Base-by-base conservation (phyloP, 2,888 invertebrate genomes). In the Andrena hattorfiana region DNA sequence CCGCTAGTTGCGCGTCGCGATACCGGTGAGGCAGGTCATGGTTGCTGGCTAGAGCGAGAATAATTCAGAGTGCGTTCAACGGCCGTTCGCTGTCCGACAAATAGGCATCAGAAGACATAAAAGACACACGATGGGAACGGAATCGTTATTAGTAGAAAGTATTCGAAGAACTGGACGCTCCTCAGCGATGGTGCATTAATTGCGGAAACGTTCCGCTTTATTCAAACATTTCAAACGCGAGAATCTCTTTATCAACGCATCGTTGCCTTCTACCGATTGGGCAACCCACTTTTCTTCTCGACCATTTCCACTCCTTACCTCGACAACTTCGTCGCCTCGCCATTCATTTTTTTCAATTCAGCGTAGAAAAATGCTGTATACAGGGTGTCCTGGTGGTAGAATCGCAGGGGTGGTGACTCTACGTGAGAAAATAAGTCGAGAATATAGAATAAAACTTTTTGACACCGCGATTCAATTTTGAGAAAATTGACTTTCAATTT, bases 131-230 rank as follows among this genome's bases (percentile, higher is more conserved):
- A 91, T 89, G 87, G 86, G 83, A 91, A 89, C 85, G 85, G 89
- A 91, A 90, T 91, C 87, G 83, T 92, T 91, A 92, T 90, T 90
- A 89, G 90, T 92, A 91, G 93, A 93, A 93, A 93, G 93, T 90
- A 88, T 81, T 78, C 86, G 83, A 85, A 85, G 86, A 88, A 90
- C 89, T 87, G 83, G 88, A 90, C 90, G 91, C 90, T 87, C 85
- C 10, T 56, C 84, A 64, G 23, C 77, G 84, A 79, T 79, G 73
- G 88, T 85, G 85, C 87, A 88, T 89, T 89, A 90, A 91, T 91
- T 87, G 89, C 89, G 91, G 92, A 92, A 92, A 92, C 83, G 87
- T 87, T 87, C 74, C 67, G 71, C 54, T 51, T 30, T 77, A 54
- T 69, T 81, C 64, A 63, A 73, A 42, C 67, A 68, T 56, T 69